Percentiles rank a stretch among this genome's conserved stretches.
These are phyloP conservation scores for Syngnathus acus DNA, from an alignment of 2,797 vertebrate species.

Conservation along the genomic window DNA sequence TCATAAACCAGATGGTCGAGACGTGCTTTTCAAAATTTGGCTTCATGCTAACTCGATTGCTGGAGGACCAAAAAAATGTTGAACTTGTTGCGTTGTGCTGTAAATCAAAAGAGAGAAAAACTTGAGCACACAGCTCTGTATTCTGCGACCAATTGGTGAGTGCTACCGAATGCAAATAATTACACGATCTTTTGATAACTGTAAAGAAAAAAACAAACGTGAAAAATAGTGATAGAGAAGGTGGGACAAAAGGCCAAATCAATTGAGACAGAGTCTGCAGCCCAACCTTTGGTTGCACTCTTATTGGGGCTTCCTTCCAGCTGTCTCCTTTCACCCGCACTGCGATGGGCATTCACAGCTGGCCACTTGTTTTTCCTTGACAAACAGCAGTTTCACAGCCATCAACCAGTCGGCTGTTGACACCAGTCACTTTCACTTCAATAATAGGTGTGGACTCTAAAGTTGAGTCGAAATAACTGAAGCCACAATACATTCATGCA, in stretches of 20 bases:
- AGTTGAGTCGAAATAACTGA: not conserved
- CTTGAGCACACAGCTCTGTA: constrained; percentile 6
- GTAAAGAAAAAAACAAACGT: constrained; percentile 37
- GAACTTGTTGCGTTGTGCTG: constrained; percentile 28
- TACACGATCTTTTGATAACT: constrained; percentile 32
- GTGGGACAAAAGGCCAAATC: constrained; percentile 55
- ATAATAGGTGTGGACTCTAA: not conserved
- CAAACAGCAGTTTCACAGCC: constrained; percentile 75
- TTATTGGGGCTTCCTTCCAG: constrained; percentile 80
- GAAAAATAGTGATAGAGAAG: constrained; percentile 28
- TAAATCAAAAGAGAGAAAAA: constrained; percentile 28
- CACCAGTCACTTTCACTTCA: constrained; percentile 45
- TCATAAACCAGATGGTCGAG: constrained; percentile 68
- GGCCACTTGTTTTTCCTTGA: constrained; percentile 75
- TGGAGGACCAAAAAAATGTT: constrained; percentile 20
- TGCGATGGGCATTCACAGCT: constrained; percentile 87
- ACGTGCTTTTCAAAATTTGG: constrained; percentile 39
- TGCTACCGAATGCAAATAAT: constrained; percentile 15
- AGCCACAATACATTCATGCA: not conserved
- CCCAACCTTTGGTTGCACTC: constrained; percentile 49
- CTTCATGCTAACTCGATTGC: constrained; percentile 41
- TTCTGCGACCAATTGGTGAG: constrained; percentile 7
- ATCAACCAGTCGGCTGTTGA: constrained; percentile 54
- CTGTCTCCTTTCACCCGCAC: constrained; percentile 70
- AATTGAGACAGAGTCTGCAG: constrained; percentile 54